Evolutionary conservation across 1,140 invertebrate species (phyloP).

Genomic region (Asbolus verrucosus): DNA sequence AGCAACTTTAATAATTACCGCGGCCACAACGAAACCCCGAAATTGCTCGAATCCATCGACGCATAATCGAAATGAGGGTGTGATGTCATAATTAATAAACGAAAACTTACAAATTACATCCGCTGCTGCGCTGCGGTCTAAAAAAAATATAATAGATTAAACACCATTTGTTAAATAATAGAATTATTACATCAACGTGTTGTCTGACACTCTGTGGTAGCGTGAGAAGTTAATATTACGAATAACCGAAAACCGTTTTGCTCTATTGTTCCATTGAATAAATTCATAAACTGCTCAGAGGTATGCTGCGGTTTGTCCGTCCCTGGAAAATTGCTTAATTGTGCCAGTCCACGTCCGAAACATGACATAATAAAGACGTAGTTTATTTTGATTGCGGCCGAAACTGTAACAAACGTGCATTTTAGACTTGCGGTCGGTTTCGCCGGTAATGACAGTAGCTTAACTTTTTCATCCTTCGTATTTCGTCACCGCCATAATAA

Average conservation of each 20-base stretch:
- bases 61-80: conserved; percentile 3
- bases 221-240: conserved; percentile 20
- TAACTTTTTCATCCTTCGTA: neutral
- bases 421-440: too few species aligned
- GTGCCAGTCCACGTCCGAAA: too few species aligned
- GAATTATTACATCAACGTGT: conserved; percentile 35
- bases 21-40: neutral
- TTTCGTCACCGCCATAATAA: neutral
- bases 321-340: conserved; percentile 31
- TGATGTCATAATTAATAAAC: conserved; percentile 36
- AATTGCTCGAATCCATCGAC: neutral
- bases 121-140: neutral
- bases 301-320: conserved; percentile 19
- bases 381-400: too few species aligned
- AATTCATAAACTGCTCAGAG: conserved; percentile 21
- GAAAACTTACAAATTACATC: conserved; percentile 22
- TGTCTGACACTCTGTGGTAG: conserved; percentile 18
- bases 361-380: too few species aligned
- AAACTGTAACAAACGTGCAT: too few species aligned
- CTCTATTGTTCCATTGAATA: conserved; percentile 20
- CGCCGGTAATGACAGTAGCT: too few species aligned
- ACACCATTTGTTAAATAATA: conserved; percentile 29
- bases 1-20: neutral
- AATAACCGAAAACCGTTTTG: conserved; percentile 38
- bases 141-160: conserved; percentile 13